Base-by-base conservation (phyloP, 2,113 vertebrate genomes). In the Agapornis roseicollis region DNA sequence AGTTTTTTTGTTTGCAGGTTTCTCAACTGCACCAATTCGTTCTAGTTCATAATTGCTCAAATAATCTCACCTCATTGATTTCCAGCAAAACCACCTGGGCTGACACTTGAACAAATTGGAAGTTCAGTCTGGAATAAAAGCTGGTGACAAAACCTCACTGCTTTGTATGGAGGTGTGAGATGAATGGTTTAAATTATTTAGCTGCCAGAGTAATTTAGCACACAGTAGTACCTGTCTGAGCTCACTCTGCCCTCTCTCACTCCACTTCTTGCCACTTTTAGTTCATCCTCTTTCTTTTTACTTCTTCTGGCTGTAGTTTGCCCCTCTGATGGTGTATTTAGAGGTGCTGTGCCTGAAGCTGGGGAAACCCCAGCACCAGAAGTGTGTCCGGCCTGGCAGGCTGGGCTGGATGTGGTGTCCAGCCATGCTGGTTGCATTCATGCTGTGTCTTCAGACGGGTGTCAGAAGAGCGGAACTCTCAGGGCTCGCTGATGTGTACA, bases 61-160 rank as follows among this genome's bases (percentile, higher is more conserved):
- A 83, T 90, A 93, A 96, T 93, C 85, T 89, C 50, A 94, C 71
- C 85, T 96, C 93, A 17, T 13, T 91, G 89, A 50, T 95, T 96
- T 94, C 72, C 88, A 94, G 18, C 88, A 95, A 95, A 96, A 56
- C 86, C 86, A 77, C 42, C 79, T 60, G 85, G 94, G 92, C 2
- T 96, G 96, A 94, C 89, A 87, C 85, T 58, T 94, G 6, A 80
- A 76, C 89, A 97, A 94, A 97, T 89, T 89, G 95, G 58, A 96
- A 95, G 94, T 93, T 94, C 95, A 94, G 94, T 58, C 73, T 73
- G 66, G 68, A 79, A 94, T 88, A 81, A 95, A 96, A 96, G 70
- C 93, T 68, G 33, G 90, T 95, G 96, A 89, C 91, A 68, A 87
- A 89, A 77, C 41, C 41, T 77, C 76, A 33, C 58, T 90, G 63